phyloP scores from a whole-genome alignment of 2,113 vertebrate species.

The Scopus umbretta region DNA sequence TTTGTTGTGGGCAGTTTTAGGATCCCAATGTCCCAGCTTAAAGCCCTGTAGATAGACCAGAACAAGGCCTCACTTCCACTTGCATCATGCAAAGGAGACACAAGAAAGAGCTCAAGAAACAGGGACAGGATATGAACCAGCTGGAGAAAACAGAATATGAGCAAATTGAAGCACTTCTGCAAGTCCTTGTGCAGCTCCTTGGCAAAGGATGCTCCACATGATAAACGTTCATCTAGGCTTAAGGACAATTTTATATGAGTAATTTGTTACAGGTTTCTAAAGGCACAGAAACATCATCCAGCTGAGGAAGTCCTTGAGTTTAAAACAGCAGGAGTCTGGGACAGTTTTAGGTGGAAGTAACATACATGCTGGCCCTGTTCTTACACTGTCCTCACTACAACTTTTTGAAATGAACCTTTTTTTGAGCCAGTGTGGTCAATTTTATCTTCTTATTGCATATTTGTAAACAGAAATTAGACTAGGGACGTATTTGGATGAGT shows the following conservation, averaged over 20 bases:
- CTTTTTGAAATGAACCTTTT: not conserved
- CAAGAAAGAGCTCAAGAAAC: not conserved
- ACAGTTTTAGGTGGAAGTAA: not conserved
- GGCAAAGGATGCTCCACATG: not conserved
- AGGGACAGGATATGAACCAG: not conserved
- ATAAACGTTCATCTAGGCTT: not conserved
- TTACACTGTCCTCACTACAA: not conserved
- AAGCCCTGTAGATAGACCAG: not conserved
- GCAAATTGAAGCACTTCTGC: not conserved
- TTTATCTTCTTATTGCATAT: not conserved
- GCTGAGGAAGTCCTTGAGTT: not conserved
- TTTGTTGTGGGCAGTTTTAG: not conserved
- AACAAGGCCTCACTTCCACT: not conserved
- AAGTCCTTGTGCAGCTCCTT: not conserved
- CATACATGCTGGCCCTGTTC: accelerated
- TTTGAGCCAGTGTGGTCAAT: not conserved
- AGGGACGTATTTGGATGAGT: not conserved
- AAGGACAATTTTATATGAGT: not conserved
- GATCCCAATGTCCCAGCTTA: not conserved
- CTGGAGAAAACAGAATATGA: not conserved
- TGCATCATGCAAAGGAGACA: not conserved
- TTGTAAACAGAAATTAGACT: not conserved
- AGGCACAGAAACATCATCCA: not conserved
- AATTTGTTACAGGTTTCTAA: not conserved
- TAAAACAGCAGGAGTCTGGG: not conserved